These are phyloP conservation scores for Trochalopteron elliotii DNA, from an alignment of 2,113 vertebrate species.

Conservation along the genomic window DNA sequence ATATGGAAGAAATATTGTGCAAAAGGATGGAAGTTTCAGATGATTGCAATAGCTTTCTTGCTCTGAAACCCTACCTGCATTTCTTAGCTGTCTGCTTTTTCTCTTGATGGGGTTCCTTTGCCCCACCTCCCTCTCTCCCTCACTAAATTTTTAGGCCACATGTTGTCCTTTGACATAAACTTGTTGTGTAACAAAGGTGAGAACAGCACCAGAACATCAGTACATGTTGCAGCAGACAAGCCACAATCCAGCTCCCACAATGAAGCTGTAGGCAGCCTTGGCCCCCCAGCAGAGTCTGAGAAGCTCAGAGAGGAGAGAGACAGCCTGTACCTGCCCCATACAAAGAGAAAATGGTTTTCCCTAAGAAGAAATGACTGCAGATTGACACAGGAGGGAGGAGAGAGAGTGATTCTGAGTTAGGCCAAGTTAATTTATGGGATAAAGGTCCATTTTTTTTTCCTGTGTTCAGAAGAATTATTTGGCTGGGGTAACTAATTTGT, in stretches of 20 bases:
- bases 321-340: not conserved
- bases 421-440: not conserved
- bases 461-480: not conserved
- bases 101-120: not conserved
- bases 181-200: not conserved
- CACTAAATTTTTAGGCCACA: not conserved
- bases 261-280: rapidly evolving
- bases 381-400: not conserved
- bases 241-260: not conserved
- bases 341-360: not conserved
- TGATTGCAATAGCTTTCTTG: not conserved
- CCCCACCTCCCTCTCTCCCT: not conserved
- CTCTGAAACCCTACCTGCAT: not conserved
- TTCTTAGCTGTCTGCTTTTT: not conserved
- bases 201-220: not conserved
- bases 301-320: not conserved
- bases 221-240: not conserved
- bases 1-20: not conserved
- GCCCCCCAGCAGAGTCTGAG: rapidly evolving
- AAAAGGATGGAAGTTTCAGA: not conserved
- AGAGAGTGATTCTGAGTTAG: not conserved
- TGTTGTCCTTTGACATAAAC: not conserved
- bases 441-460: rapidly evolving
- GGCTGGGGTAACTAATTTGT: not conserved
- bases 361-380: not conserved